Conservation (phyloP, 2,113 vertebrate species). For the Cyanoramphus novaezelandiae region DNA sequence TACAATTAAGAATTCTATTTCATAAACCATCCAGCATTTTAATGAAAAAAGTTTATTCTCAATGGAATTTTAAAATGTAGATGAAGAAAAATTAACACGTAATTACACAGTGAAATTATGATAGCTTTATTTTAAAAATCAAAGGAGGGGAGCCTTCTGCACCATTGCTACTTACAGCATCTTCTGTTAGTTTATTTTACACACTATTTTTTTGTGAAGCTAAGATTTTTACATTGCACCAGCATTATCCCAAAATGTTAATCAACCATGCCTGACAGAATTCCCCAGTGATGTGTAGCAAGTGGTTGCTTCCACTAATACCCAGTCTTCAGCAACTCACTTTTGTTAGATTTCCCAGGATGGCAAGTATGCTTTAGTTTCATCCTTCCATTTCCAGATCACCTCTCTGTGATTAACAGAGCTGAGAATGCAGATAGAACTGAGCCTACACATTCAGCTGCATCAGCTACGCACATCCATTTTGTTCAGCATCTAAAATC, state of each 20-base stretch:
- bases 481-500: slow-evolving; percentile 4
- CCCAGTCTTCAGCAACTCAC: slow-evolving; percentile 26
- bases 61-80: slow-evolving; percentile 64
- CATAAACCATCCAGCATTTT: slow-evolving; percentile 59
- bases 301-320: slow-evolving; percentile 21
- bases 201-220: slow-evolving; percentile 23
- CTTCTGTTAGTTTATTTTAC: slow-evolving; percentile 57
- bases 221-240: slow-evolving; percentile 2
- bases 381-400: slow-evolving; percentile 35
- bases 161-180: not conserved
- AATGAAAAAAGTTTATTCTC: slow-evolving; percentile 66
- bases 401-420: slow-evolving; percentile 27
- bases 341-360: slow-evolving; percentile 59
- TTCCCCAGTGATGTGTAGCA: not conserved
- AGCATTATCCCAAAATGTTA: slow-evolving; percentile 31
- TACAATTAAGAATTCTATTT: slow-evolving; percentile 61
- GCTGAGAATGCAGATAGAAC: slow-evolving; percentile 3
- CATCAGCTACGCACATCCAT: slow-evolving; percentile 1
- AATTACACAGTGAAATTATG: slow-evolving; percentile 59
- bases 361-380: not conserved
- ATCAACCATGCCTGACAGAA: slow-evolving; percentile 21
- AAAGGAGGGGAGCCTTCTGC: slow-evolving; percentile 10
- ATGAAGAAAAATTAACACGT: slow-evolving; percentile 67
- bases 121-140: slow-evolving; percentile 53
- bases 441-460: not conserved